phyloP scores from a whole-genome alignment of 2,113 vertebrate genomes.

The Ochotona curzoniae region DNA sequence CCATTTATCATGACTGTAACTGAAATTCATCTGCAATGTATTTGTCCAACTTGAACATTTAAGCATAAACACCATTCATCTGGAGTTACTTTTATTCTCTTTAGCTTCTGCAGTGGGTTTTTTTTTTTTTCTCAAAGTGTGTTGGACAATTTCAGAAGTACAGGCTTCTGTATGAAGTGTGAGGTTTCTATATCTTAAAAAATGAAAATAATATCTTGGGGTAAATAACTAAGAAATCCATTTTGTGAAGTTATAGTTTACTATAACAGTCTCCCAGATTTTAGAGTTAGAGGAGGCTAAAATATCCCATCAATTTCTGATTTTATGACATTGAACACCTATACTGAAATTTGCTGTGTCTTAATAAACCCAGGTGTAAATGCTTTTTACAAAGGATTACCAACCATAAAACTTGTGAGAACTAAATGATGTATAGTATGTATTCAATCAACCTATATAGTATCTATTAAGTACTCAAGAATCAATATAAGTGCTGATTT shows the following conservation, averaged over 20 bases:
- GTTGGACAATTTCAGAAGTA: conserved; percentile 3
- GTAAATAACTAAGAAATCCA: neutral
- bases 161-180: neutral
- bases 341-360: conserved; percentile 28
- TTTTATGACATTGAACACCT: neutral
- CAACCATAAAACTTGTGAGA: neutral
- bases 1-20: conserved; percentile 70
- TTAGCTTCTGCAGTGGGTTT: conserved; percentile 16
- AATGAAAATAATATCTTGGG: conserved; percentile 41
- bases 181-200: neutral
- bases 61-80: conserved; percentile 52
- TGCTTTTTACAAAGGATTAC: neutral
- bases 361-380: neutral
- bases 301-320: neutral
- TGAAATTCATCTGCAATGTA: conserved; percentile 52
- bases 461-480: conserved; percentile 10
- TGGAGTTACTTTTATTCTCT: conserved; percentile 46
- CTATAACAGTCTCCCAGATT: neutral
- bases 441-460: neutral
- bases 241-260: conserved; percentile 42
- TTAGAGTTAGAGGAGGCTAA: neutral
- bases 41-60: conserved; percentile 63
- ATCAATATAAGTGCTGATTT: conserved; percentile 11
- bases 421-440: neutral
- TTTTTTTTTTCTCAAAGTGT: conserved; percentile 12